Conservation (phyloP, 2,888 invertebrate species). For the Entomobrya proxima region DNA sequence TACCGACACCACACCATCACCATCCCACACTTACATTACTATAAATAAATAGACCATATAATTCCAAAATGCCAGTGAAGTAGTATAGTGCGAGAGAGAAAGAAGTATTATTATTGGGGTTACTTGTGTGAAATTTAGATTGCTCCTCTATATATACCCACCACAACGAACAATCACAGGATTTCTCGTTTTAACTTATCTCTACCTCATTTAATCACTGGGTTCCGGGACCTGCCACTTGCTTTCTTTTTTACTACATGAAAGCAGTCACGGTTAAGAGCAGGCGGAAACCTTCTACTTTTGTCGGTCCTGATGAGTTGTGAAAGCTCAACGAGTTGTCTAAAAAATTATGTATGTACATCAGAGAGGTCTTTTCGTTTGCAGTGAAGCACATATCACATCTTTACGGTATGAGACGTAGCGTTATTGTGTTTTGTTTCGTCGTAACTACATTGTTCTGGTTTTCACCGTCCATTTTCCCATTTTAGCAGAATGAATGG, state of each 20-base stretch:
- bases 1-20: background rate
- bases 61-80: background rate
- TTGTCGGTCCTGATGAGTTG: constrained; percentile 37
- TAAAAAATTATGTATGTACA: constrained; percentile 32
- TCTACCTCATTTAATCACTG: constrained; percentile 57
- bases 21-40: background rate
- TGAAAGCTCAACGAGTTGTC: constrained; percentile 34
- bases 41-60: constrained; percentile 10
- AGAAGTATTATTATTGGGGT: constrained; percentile 18
- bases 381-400: background rate
- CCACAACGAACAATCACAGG: constrained; percentile 26
- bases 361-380: background rate
- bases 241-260: background rate
- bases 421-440: background rate
- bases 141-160: background rate
- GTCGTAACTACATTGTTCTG: background rate
- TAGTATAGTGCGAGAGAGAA: background rate
- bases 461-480: background rate
- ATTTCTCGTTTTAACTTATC: constrained; percentile 58
- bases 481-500: constrained; percentile 32
- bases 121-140: constrained; percentile 19
- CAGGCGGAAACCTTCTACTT: constrained; percentile 8
- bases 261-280: background rate
- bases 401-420: background rate
- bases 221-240: constrained; percentile 35